Conservation (phyloP, 2,888 invertebrate genomes). For the Hipparchia sbordonii region DNA sequence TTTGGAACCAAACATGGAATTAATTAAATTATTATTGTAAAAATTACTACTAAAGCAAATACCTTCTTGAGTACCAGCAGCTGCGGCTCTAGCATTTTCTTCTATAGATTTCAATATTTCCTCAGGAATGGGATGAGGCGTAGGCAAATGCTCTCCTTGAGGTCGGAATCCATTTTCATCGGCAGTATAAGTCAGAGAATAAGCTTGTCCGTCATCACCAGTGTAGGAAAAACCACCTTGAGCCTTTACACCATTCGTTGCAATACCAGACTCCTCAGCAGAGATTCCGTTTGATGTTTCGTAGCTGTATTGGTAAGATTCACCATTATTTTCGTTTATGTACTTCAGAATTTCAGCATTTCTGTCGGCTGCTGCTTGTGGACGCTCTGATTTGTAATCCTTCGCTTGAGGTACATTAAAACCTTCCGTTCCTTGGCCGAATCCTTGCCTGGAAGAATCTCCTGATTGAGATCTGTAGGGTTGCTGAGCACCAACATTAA, state of each 20-base stretch:
- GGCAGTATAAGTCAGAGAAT: constrained; percentile 71
- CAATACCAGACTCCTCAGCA: constrained; percentile 73
- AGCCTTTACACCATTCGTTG: constrained; percentile 72
- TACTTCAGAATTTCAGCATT: constrained; percentile 68
- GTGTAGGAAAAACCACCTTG: constrained; percentile 73
- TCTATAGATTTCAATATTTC: constrained; percentile 74
- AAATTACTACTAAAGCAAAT: neutral
- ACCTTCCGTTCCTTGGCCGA: constrained; percentile 21
- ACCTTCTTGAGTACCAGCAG: constrained; percentile 78
- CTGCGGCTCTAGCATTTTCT: constrained; percentile 71
- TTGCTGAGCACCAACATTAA: constrained; percentile 17
- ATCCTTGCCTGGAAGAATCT: constrained; percentile 11
- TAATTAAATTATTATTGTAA: neutral
- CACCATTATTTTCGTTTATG: constrained; percentile 70
- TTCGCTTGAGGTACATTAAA: constrained; percentile 32
- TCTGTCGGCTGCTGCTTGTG: constrained; percentile 66
- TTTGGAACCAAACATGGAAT: neutral
- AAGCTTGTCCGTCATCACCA: constrained; percentile 72
- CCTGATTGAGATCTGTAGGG: neutral
- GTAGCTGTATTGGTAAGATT: constrained; percentile 67
- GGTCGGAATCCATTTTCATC: constrained; percentile 75
- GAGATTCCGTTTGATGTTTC: constrained; percentile 77
- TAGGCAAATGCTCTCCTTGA: constrained; percentile 72
- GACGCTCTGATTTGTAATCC: constrained; percentile 56
- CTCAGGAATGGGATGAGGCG: constrained; percentile 74